Base-by-base conservation (phyloP, 2,113 vertebrate genomes). In the Tetrax tetrax region DNA sequence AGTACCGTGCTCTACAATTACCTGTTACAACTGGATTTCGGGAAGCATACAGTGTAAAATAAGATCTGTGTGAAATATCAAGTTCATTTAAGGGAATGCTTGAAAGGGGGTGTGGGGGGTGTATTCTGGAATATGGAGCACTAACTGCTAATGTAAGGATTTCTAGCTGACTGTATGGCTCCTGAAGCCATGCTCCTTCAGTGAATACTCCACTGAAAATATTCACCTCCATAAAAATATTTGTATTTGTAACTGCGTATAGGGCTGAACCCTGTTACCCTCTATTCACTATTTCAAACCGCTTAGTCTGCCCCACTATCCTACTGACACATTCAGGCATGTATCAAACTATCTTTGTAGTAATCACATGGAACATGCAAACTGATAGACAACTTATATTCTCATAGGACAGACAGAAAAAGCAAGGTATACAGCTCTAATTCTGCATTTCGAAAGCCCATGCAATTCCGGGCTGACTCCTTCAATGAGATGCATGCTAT, bases 21-120 rank as follows among this genome's bases (percentile, higher is more conserved):
- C 53, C 61, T 92, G 77, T 47, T 83, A 66, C 70, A 60, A 69
- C 57, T 37, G 59, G 74, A 87, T 82, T 81, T 89, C 70, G 78
- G 77, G 51, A 91, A 66, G 50, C 18, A 66, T 22, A 47, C 31
- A 9, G 41, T 27, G 41, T 41, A 81, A 94, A 88, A 8, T 28
- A 74, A 78, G 69, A 75, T 59, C 48, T 27, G 29, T 47, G 71
- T 88, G 80, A 90, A 83, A 72, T 35, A 87, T 0, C 48, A 79
- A 57, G 79, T 76, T 88, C 61, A 88, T 76, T 93, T 68, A 51
- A 85, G 61, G 82, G 16, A 82, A 87, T 12, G 43, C 64, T 43
- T 87, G 35, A 87, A 56, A 41, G 56, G 9, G 56, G 15, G 4
- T 20, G 50, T 6, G 35, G 4, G 23, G 37, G 11, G 12, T n/a